Conservation (phyloP, 2,797 vertebrate species). For the Danio albolineatus region DNA sequence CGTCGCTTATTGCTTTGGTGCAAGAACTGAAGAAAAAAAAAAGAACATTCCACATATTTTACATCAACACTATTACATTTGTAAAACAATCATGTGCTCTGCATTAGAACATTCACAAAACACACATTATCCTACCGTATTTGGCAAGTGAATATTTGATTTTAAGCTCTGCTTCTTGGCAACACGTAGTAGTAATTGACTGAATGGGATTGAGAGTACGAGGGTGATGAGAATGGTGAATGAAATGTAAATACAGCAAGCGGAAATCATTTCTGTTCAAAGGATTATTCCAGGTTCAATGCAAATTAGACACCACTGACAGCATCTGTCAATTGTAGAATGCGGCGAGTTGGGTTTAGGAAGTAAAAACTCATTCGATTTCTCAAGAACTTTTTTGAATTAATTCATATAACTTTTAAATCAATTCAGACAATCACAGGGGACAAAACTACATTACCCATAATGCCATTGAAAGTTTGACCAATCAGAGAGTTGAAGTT, state of each 20-base stretch:
- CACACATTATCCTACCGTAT: conserved; percentile 45
- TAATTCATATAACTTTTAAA: no score
- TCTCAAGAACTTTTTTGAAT: no score
- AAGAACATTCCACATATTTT: conserved; percentile 46
- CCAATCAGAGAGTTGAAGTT: no score
- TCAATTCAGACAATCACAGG: no score
- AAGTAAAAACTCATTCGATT: no score
- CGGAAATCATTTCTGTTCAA: background rate
- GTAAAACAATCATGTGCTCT: conserved; percentile 52
- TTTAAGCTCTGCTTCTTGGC: conserved; percentile 41
- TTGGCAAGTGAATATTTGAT: conserved; percentile 50
- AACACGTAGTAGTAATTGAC: conserved; percentile 27
- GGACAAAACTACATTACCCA: background rate
- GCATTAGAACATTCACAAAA: conserved; percentile 56
- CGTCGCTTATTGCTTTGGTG: conserved; percentile 60
- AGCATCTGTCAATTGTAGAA: background rate
- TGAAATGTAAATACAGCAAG: conserved; percentile 13
- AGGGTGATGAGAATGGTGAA: conserved; percentile 5
- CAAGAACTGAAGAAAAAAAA: conserved; percentile 23
- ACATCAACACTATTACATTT: conserved; percentile 54
- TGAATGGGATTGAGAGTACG: conserved; percentile 28
- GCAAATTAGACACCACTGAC: background rate
- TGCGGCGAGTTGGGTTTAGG: no score
- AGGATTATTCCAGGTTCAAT: background rate
- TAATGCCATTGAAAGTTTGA: background rate